Evolutionary conservation across 2,888 invertebrate genomes (phyloP).

Genomic region (Acrobasis suavella): DNA sequence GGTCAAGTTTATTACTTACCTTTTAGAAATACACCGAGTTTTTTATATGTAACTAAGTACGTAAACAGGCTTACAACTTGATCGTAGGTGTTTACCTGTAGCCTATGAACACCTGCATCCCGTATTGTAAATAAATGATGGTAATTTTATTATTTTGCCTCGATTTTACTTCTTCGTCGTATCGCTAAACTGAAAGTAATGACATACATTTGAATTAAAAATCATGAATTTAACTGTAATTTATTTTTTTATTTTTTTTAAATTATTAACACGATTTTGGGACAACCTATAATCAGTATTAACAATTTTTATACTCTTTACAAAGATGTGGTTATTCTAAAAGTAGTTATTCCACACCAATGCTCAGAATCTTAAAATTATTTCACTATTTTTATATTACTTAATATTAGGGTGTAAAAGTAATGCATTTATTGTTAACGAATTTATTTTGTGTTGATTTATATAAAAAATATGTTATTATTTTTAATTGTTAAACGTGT

Average conservation of each 20-base stretch:
- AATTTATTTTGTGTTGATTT: conserved; percentile 74
- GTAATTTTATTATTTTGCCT: too few relatives aligned
- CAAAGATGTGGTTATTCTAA: conserved; percentile 46
- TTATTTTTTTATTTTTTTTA: not conserved
- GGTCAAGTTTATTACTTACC: too few relatives aligned
- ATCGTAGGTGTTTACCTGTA: too few relatives aligned
- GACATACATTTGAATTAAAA: too few relatives aligned
- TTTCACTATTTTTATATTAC: conserved; percentile 59
- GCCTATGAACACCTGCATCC: too few relatives aligned
- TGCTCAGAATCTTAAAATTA: conserved; percentile 55
- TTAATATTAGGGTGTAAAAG: conserved; percentile 44
- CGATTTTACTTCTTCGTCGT: too few relatives aligned
- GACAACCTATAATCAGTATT: conserved; percentile 19
- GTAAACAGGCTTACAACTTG: too few relatives aligned
- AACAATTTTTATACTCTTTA: conserved; percentile 20
- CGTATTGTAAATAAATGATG: too few relatives aligned
- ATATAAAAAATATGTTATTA: conserved; percentile 50
- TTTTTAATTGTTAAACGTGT: conserved; percentile 45
- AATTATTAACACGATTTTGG: not conserved
- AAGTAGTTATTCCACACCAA: conserved; percentile 39
- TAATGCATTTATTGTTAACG: conserved; percentile 77
- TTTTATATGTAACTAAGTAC: too few relatives aligned
- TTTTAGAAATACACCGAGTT: too few relatives aligned
- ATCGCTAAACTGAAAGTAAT: too few relatives aligned
- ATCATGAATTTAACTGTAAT: not conserved